phyloP scores from a whole-genome alignment of 2,113 vertebrate genomes.

The Corydoras maculifer region DNA sequence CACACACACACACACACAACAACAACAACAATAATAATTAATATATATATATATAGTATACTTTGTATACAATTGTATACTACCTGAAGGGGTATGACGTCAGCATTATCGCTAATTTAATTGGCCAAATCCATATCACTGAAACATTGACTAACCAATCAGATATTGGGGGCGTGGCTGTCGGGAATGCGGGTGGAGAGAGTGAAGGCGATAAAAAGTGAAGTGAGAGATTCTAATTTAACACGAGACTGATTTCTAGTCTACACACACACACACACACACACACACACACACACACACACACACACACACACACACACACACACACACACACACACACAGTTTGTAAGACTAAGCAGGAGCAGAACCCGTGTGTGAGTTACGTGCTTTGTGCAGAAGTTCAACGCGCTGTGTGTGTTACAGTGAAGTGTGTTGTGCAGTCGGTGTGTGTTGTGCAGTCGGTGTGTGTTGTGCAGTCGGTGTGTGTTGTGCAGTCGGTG shows the following conservation, averaged over 20 bases:
- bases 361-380: too few species aligned
- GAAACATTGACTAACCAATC: neutral
- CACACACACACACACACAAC: neutral
- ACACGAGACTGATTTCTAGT: neutral
- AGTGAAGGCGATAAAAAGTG: neutral
- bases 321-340: too few species aligned
- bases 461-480: neutral
- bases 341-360: too few species aligned
- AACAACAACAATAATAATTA: neutral
- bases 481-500: neutral
- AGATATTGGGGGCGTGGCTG: neutral
- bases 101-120: neutral
- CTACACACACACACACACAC: neutral
- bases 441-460: neutral
- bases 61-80: too few species aligned
- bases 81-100: too few species aligned
- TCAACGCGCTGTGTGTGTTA: too few species aligned
- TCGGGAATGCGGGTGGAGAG: neutral
- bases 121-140: neutral
- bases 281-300: neutral
- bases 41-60: too few species aligned
- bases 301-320: too few species aligned
- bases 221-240: neutral
- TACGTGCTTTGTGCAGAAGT: too few species aligned
- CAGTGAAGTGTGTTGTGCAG: neutral